Evolutionary conservation across 1,140 invertebrate genomes (phyloP).

Genomic region (Zaprionus nigranus): DNA sequence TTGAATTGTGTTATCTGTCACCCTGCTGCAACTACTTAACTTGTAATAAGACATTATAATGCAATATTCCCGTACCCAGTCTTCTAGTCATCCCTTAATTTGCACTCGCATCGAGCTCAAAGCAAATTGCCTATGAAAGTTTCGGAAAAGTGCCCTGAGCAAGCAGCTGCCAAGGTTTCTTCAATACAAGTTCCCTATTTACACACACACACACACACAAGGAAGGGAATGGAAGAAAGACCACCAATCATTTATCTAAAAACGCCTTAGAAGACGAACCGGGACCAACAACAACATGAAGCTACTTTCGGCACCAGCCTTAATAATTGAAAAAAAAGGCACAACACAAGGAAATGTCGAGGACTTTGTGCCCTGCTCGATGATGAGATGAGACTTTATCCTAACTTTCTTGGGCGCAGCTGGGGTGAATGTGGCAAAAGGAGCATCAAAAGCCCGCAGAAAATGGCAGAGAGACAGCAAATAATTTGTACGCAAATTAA

Average conservation of each 20-base stretch:
- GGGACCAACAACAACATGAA: constrained; percentile 20
- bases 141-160: constrained; percentile 38
- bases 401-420: constrained; percentile 60
- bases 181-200: constrained; percentile 20
- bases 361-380: constrained; percentile 15
- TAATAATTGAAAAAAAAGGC: constrained; percentile 55
- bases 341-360: constrained; percentile 34
- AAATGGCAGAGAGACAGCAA: constrained; percentile 54
- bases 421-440: constrained; percentile 24
- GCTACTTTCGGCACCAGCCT: constrained; percentile 10
- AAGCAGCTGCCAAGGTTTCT: constrained; percentile 39
- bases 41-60: constrained; percentile 11
- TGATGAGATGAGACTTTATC: constrained; percentile 35
- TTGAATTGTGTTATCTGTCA: background rate
- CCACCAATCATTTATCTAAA: constrained; percentile 43
- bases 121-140: constrained; percentile 51
- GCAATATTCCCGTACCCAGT: constrained; percentile 15
- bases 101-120: constrained; percentile 21
- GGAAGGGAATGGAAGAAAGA: background rate
- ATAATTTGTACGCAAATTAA: constrained; percentile 81
- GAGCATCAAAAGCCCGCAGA: constrained; percentile 50
- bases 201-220: background rate
- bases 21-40: constrained; percentile 1
- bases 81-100: constrained; percentile 21
- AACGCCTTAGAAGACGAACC: constrained; percentile 19